Evolutionary conservation across 2,797 vertebrate species (phyloP).

Genomic region (Scyliorhinus canicula): DNA sequence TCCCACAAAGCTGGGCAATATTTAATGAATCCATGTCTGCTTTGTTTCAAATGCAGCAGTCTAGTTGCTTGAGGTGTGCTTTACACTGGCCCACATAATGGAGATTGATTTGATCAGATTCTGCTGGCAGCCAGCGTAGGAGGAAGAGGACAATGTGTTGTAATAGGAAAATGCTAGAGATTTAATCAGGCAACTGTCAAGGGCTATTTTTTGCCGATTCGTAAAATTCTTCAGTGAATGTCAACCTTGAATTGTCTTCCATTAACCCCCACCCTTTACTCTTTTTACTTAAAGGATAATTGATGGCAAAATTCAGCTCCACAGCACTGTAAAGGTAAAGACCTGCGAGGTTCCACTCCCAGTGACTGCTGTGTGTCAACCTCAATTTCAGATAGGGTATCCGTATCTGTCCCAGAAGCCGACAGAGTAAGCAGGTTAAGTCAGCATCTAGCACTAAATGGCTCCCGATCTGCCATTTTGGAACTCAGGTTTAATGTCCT

Average conservation of each 20-base stretch:
- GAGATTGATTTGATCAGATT: constrained; percentile 10
- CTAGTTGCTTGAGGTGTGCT: not conserved
- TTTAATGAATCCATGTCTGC: constrained; percentile 22
- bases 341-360: not conserved
- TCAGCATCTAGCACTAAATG: not conserved
- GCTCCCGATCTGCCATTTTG: not conserved
- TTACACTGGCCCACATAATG: not conserved
- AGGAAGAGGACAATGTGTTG: not conserved
- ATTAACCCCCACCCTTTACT: not conserved
- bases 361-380: not conserved
- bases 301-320: not conserved
- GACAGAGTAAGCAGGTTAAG: not conserved
- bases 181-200: not conserved
- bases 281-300: not conserved
- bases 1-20: not conserved
- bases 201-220: not conserved
- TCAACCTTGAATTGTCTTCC: not conserved
- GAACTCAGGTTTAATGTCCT: not conserved
- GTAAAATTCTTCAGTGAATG: not conserved
- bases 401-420: not conserved
- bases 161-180: not conserved
- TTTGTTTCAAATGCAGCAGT: not conserved
- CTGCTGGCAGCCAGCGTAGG: not conserved
- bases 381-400: no score
- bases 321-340: no score